Percentiles rank a stretch among this genome's conserved stretches.
These are phyloP conservation scores for Pogonognathellus flavescens DNA, from an alignment of 1,140 invertebrate species.

Conservation along the genomic window DNA sequence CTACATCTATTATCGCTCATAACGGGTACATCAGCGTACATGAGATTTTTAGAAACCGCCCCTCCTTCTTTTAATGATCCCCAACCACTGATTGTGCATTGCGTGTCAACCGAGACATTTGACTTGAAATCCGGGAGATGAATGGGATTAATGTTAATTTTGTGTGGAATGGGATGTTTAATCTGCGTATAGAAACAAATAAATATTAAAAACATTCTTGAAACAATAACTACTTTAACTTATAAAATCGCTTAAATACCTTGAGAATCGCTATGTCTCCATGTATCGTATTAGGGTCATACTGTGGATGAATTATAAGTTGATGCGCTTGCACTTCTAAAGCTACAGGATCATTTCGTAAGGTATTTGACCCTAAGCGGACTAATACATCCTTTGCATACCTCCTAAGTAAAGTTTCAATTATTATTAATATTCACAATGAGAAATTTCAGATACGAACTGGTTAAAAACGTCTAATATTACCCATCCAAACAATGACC, in stretches of 20 bases:
- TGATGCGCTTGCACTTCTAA: slow-evolving; percentile 53
- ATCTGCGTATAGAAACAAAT: slow-evolving; percentile 47
- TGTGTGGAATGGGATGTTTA: slow-evolving; percentile 54
- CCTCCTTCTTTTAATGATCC: slow-evolving; percentile 64
- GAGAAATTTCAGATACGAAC: too few species aligned
- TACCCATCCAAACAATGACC: slow-evolving; percentile 66
- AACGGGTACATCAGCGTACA: slow-evolving; percentile 65
- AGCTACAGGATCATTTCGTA: slow-evolving; percentile 56
- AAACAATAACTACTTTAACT: too few species aligned
- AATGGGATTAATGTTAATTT: slow-evolving; percentile 59
- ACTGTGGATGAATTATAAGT: slow-evolving; percentile 61
- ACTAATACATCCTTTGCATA: slow-evolving; percentile 57
- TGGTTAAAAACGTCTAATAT: not conserved
- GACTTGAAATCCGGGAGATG: slow-evolving; percentile 58
- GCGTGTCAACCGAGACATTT: slow-evolving; percentile 32
- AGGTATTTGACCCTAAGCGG: slow-evolving; percentile 63
- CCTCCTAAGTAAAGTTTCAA: slow-evolving; percentile 34
- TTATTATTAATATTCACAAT: too few species aligned
- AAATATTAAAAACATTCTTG: too few species aligned
- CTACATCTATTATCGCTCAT: slow-evolving; percentile 62
- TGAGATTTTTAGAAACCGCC: slow-evolving; percentile 59
- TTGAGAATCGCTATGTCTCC: slow-evolving; percentile 65
- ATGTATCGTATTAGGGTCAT: slow-evolving; percentile 59
- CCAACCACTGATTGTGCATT: slow-evolving; percentile 62
- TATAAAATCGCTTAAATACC: too few species aligned